These are phyloP conservation scores for Dichetophora obliterata DNA, from an alignment of 2,888 invertebrate species.

Conservation along the genomic window DNA sequence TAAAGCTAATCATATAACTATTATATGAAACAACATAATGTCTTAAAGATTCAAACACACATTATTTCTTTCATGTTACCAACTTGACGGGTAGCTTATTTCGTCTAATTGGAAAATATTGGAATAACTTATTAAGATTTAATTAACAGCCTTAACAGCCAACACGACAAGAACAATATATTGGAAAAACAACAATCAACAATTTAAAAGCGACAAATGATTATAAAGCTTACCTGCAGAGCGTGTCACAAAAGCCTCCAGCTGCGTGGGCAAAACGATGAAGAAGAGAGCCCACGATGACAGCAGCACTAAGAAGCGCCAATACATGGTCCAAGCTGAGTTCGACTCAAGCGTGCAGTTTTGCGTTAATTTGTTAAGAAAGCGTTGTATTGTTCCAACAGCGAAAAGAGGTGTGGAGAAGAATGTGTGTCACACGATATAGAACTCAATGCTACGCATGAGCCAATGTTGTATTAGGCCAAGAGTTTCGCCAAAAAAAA, in stretches of 20 bases:
- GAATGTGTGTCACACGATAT: constrained; percentile 56
- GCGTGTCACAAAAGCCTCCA: constrained; percentile 63
- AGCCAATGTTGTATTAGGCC: neutral
- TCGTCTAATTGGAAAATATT: no score
- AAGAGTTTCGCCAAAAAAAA: no score
- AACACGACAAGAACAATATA: no score
- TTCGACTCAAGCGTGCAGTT: constrained; percentile 55
- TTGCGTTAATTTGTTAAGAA: constrained; percentile 39
- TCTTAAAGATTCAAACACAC: no score
- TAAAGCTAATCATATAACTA: no score
- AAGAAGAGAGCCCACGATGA: constrained; percentile 53
- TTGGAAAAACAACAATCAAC: no score
- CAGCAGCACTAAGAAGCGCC: constrained; percentile 58
- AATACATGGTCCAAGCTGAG: constrained; percentile 55
- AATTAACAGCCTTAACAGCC: no score
- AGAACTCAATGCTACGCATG: neutral
- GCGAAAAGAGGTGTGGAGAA: neutral
- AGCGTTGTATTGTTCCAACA: neutral
- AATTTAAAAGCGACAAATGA: neutral
- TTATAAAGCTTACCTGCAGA: constrained; percentile 58
- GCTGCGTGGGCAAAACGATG: constrained; percentile 58
- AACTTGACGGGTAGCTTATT: no score
- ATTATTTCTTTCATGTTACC: no score
- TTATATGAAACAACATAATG: no score
- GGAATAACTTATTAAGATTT: no score